Percentiles rank a stretch among this genome's conserved stretches.
These are phyloP conservation scores for Macrosiphum euphorbiae DNA, from an alignment of 2,888 invertebrate species.

Conservation along the genomic window DNA sequence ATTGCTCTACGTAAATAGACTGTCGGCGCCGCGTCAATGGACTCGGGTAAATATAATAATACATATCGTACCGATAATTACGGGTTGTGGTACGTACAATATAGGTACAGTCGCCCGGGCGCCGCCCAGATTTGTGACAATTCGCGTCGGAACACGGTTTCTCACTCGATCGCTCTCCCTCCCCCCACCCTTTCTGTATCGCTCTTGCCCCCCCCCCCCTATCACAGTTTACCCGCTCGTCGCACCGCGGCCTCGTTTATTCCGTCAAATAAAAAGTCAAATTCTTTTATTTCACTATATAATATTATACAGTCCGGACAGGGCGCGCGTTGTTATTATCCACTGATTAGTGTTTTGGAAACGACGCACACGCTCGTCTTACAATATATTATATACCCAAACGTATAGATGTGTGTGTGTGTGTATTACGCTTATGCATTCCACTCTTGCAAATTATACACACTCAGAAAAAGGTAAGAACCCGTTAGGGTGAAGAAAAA, in stretches of 20 bases:
- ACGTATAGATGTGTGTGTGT: background rate
- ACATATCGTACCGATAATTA: constrained; percentile 17
- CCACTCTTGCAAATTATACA: constrained; percentile 26
- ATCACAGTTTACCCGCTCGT: background rate
- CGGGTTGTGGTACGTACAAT: background rate
- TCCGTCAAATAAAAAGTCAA: constrained; percentile 58
- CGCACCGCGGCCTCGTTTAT: background rate
- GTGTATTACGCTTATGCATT: background rate
- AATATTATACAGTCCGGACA: background rate
- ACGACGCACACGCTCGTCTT: background rate
- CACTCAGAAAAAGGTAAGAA: background rate
- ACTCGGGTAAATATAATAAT: background rate
- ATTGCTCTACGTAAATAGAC: constrained; percentile 11
- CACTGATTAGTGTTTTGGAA: constrained; percentile 56
- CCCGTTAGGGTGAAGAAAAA: constrained; percentile 52
- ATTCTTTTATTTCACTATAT: constrained; percentile 36
- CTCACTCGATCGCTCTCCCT: background rate
- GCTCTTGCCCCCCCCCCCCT: too few relatives aligned
- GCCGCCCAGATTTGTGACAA: constrained; percentile 54
- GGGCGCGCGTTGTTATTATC: constrained; percentile 34
- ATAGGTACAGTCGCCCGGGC: background rate
- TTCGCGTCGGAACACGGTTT: constrained; percentile 13
- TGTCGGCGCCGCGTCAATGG: constrained; percentile 40
- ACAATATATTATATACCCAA: background rate
- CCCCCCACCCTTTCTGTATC: too few relatives aligned